Evolutionary conservation across 2,888 invertebrate genomes (phyloP), one percentile per base, ranked within the genome.

Genomic region (Coelogynopora nodosa): DNA sequence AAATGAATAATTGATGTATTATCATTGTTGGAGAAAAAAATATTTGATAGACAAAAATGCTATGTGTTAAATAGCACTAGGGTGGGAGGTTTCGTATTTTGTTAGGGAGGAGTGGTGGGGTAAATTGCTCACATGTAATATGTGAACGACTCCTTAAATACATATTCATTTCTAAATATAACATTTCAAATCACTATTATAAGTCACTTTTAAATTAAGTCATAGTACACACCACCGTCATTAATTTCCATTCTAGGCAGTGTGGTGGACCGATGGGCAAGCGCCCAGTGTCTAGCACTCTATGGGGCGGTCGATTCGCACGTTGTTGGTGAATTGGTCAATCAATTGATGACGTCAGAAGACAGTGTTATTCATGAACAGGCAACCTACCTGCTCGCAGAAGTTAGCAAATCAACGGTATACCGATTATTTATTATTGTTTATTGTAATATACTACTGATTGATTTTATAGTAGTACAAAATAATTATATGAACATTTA

Each of bases 211-310:
- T 18, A 10, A 67, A 85, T 85, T 10, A 80, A 13, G 84, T 26
- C n/a, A n/a, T n/a, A n/a, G n/a, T n/a, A n/a, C 67, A 28, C 23
- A 26, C 23, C 18, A 10, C 67, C 29, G 27, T 5, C n/a, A n/a
- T n/a, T n/a, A n/a, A n/a, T n/a, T n/a, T n/a, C n/a, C n/a, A n/a
- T 26, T 27, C 89, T 90, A 67, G 89, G 90, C 30, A 89, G 88
- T 82, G 86, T 89, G 0, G 89, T 90, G n/a, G 91, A 91, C 86
- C 89, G 92, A n/a, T 91, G 91, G 92, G 90, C 91, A 0, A 91
- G 91, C 0, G 91, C 90, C 18, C 91, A 91, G 88, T 91, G 91
- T 88, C 89, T 92, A 84, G 91, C 91, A 27, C 90, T 90, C 87
- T 90, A 89, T 87, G 91, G 91, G 2, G 89, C 90, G 26, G 90